phyloP scores from a whole-genome alignment of 2,888 invertebrate genomes.

The Plagiodera versicolora region DNA sequence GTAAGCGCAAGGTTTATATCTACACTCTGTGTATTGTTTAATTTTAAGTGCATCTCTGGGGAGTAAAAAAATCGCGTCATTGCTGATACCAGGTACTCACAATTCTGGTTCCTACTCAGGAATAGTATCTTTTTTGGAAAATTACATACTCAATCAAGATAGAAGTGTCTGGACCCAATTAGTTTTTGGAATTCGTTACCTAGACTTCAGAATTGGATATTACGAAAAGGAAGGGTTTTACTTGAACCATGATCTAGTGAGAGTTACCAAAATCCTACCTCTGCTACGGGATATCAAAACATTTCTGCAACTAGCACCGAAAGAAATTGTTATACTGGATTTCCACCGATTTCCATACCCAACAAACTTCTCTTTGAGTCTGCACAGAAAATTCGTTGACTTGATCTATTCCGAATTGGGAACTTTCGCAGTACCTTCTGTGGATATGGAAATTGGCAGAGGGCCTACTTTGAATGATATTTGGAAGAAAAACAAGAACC shows the following conservation, averaged over 20 bases:
- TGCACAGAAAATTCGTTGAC: constrained; percentile 58
- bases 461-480: constrained; percentile 63
- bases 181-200: constrained; percentile 80
- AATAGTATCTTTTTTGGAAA: constrained; percentile 54
- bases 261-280: constrained; percentile 67
- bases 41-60: constrained; percentile 59
- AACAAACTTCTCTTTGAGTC: constrained; percentile 41
- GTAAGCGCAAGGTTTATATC: no score
- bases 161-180: constrained; percentile 80
- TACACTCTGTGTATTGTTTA: constrained; percentile 9
- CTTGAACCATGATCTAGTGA: constrained; percentile 73
- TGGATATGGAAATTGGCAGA: constrained; percentile 52
- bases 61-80: constrained; percentile 60
- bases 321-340: constrained; percentile 77
- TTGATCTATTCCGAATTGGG: constrained; percentile 60
- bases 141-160: constrained; percentile 68
- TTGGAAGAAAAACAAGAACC: constrained; percentile 58
- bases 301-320: constrained; percentile 67
- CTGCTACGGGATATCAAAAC: constrained; percentile 69
- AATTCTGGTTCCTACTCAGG: constrained; percentile 65
- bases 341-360: constrained; percentile 76
- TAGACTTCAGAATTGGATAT: constrained; percentile 79
- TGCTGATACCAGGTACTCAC: constrained; percentile 72
- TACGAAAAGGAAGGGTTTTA: constrained; percentile 61
- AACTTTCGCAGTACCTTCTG: constrained; percentile 57